Percentiles rank a stretch among this genome's conserved stretches.
These are phyloP conservation scores for Sinonovacula constricta DNA, from an alignment of 1,140 invertebrate genomes.

Conservation along the genomic window DNA sequence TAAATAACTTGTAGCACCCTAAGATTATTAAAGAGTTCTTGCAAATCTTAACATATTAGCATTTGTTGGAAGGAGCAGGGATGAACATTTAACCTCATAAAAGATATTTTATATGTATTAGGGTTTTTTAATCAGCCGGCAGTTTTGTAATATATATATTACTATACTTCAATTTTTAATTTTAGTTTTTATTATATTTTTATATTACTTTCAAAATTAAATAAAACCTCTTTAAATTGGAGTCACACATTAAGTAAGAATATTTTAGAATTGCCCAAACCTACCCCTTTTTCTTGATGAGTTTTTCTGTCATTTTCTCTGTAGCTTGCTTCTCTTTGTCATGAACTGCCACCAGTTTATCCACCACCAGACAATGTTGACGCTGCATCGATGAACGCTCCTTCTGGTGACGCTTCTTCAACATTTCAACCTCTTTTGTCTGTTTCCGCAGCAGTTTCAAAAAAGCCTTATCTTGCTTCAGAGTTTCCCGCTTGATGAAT, in stretches of 20 bases:
- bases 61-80: too few relatives aligned
- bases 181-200: too few relatives aligned
- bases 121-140: too few relatives aligned
- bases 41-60: too few relatives aligned
- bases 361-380: conserved; percentile 95
- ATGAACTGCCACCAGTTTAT: conserved; percentile 87
- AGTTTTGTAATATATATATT: too few relatives aligned
- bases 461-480: conserved; percentile 95
- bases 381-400: conserved; percentile 95
- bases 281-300: conserved; percentile 74
- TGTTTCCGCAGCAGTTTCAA: conserved; percentile 97
- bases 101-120: too few relatives aligned
- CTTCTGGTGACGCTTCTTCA: conserved; percentile 96
- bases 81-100: too few relatives aligned
- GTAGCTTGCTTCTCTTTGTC: conserved; percentile 75
- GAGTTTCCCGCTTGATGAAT: conserved; percentile 92
- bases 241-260: not conserved
- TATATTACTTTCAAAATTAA: not conserved
- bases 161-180: too few relatives aligned
- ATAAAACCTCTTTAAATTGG: not conserved
- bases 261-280: not conserved
- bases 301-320: conserved; percentile 73
- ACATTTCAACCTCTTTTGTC: conserved; percentile 94
- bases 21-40: too few relatives aligned
- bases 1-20: too few relatives aligned